Percentiles rank a stretch among this genome's conserved stretches.
phyloP scores from a whole-genome alignment of 2,797 vertebrate genomes.

The Crocidura indochinensis region DNA sequence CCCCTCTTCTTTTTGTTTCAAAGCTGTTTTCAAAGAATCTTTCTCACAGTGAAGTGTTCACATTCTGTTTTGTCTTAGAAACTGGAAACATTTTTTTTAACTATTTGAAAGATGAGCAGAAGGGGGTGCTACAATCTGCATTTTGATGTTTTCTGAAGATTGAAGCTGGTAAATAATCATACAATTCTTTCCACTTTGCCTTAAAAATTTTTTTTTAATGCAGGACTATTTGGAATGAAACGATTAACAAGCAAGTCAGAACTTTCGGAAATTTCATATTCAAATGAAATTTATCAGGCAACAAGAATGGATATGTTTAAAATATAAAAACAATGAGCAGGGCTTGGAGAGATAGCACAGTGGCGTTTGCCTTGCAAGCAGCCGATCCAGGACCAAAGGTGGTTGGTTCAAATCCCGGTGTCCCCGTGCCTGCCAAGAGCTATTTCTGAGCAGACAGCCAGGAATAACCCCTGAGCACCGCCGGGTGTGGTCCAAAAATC shows the following conservation, averaged over 20 bases:
- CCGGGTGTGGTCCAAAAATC: too few species aligned
- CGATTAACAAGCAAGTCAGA: background rate
- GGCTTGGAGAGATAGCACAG: too few species aligned
- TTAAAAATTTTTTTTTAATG: background rate
- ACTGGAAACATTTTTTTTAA: background rate
- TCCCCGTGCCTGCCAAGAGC: too few species aligned
- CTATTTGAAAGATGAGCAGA: background rate
- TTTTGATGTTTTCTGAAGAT: too few species aligned
- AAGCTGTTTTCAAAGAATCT: background rate
- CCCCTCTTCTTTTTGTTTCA: too few species aligned
- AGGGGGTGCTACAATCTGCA: too few species aligned
- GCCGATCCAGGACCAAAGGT: too few species aligned
- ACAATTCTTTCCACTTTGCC: constrained; percentile 8
- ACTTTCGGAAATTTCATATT: constrained; percentile 39
- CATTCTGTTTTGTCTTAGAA: background rate
- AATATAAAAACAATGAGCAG: constrained; percentile 56
- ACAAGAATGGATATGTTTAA: constrained; percentile 19
- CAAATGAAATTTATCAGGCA: background rate
- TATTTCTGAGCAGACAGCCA: too few species aligned
- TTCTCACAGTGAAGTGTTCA: background rate
- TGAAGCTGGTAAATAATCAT: background rate
- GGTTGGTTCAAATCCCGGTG: too few species aligned
- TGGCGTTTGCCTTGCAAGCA: too few species aligned
- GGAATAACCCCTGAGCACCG: too few species aligned
- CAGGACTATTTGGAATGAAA: constrained; percentile 11